Conservation (phyloP, 2,113 vertebrate genomes). For the Percopsis transmontana region DNA sequence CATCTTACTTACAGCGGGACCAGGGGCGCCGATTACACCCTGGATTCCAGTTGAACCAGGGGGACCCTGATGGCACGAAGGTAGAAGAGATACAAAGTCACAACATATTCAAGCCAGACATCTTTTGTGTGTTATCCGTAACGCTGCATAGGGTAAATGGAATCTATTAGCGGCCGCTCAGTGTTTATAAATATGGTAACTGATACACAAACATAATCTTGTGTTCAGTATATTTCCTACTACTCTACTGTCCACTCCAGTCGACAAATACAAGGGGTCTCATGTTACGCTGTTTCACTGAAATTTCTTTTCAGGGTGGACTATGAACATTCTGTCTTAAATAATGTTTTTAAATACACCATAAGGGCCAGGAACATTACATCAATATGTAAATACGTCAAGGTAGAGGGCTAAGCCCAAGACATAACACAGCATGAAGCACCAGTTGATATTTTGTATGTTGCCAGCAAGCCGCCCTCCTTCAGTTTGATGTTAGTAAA, state of each 20-base stretch:
- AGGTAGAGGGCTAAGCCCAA: too few relatives aligned
- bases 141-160: too few relatives aligned
- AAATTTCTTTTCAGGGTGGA: too few relatives aligned
- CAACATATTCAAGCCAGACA: not conserved
- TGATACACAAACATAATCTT: too few relatives aligned
- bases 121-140: not conserved
- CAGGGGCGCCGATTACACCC: conserved; percentile 93
- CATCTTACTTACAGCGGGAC: conserved; percentile 90
- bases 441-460: conserved; percentile 21
- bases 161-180: not conserved
- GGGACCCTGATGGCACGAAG: conserved; percentile 82
- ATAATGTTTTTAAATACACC: too few relatives aligned
- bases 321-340: too few relatives aligned
- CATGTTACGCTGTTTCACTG: too few relatives aligned
- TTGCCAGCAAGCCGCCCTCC: conserved; percentile 13
- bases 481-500: conserved; percentile 5
- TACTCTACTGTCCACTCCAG: too few relatives aligned
- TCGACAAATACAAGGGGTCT: too few relatives aligned
- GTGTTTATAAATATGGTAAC: not conserved
- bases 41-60: conserved; percentile 90
- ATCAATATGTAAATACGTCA: too few relatives aligned
- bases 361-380: too few relatives aligned
- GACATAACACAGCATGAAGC: not conserved
- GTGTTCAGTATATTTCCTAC: too few relatives aligned
- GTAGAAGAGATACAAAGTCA: conserved; percentile 4